Evolutionary conservation across 2,797 vertebrate species (phyloP).

Genomic region (Chaetodon trifasciatus): DNA sequence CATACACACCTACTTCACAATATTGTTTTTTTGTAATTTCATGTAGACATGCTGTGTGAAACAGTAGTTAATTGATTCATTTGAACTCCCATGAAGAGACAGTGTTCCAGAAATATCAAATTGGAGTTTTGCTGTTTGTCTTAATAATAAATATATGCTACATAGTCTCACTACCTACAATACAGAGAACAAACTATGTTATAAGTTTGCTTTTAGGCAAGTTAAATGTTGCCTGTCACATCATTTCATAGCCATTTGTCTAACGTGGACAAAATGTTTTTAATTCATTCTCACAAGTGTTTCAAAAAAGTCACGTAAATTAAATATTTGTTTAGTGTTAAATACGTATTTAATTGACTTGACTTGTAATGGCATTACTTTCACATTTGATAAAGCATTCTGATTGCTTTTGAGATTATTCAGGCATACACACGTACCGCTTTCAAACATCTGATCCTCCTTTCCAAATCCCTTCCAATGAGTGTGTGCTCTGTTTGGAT

Average conservation of each 20-base stretch:
- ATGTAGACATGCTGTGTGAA: constrained; percentile 18
- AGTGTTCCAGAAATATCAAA: constrained; percentile 28
- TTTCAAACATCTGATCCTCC: constrained; percentile 19
- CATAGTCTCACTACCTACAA: constrained; percentile 2
- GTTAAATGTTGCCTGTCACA: not conserved
- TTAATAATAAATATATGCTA: constrained; percentile 24
- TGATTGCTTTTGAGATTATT: constrained; percentile 27
- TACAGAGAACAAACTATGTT: constrained; percentile 4
- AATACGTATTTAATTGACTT: constrained; percentile 9
- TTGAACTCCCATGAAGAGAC: constrained; percentile 21
- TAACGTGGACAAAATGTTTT: constrained; percentile 4
- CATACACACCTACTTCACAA: not conserved
- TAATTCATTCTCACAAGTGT: not conserved
- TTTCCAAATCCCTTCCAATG: constrained; percentile 20
- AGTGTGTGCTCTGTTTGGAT: constrained; percentile 28
- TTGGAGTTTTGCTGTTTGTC: constrained; percentile 9
- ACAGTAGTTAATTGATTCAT: constrained; percentile 36
- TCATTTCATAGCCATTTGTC: not conserved
- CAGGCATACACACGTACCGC: not conserved
- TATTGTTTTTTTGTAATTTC: constrained; percentile 3
- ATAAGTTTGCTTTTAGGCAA: not conserved
- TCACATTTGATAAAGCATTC: constrained; percentile 7
- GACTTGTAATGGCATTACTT: constrained; percentile 4
- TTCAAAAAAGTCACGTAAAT: not conserved
- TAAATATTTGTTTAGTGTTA: not conserved